A percentile compares a stretch with the other conserved stretches of the same genome.
phyloP scores from a whole-genome alignment of 2,888 invertebrate genomes.

The Protonemura montana region DNA sequence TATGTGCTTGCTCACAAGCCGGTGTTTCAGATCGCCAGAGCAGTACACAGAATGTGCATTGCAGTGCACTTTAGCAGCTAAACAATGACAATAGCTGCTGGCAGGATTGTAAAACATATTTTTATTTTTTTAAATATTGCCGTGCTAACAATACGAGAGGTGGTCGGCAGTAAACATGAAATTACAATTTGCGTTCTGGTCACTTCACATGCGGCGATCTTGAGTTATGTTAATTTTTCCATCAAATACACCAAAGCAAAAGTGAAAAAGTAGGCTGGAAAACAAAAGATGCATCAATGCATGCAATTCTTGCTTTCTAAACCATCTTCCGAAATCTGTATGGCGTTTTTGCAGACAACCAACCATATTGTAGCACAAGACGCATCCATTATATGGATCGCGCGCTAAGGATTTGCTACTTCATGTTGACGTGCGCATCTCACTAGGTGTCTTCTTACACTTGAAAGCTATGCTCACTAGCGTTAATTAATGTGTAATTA shows the following conservation, averaged over 20 bases:
- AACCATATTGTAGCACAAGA: too few relatives aligned
- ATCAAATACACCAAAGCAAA: background rate
- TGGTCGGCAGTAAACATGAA: background rate
- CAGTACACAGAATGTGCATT: background rate
- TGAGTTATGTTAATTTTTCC: background rate
- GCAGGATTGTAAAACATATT: background rate
- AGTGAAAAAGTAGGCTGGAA: background rate
- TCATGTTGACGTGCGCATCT: background rate
- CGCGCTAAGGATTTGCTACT: background rate
- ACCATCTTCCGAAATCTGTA: background rate
- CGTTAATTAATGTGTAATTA: background rate
- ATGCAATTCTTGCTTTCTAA: conserved; percentile 12
- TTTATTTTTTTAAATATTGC: background rate
- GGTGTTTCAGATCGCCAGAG: background rate
- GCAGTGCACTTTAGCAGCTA: background rate
- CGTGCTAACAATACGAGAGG: too few relatives aligned
- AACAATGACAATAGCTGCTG: background rate
- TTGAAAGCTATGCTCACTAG: background rate
- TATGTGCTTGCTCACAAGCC: background rate
- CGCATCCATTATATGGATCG: background rate
- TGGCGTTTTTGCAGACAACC: background rate
- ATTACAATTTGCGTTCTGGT: too few relatives aligned
- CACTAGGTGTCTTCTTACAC: background rate
- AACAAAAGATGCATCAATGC: background rate
- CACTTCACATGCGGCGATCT: background rate